phyloP scores from a whole-genome alignment of 2,888 invertebrate species.

The Phaedon cochleariae region DNA sequence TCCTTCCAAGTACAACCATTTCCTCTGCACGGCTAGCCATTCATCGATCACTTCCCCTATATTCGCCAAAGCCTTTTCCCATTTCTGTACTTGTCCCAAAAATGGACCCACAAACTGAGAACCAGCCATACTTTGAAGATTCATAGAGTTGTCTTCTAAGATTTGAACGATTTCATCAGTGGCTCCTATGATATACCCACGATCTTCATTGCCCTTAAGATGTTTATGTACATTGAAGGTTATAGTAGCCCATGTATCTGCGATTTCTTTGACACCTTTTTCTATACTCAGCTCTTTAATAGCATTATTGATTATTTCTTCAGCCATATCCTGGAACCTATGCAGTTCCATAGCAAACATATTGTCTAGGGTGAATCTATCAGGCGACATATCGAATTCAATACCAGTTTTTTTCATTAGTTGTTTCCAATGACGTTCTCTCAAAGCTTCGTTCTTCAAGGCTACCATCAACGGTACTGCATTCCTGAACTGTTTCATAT shows the following conservation, averaged over 20 bases:
- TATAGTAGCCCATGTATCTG: constrained; percentile 76
- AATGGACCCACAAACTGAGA: constrained; percentile 93
- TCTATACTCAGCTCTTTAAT: constrained; percentile 93
- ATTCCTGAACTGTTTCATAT: constrained; percentile 88
- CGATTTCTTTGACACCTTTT: constrained; percentile 83
- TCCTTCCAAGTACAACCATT: constrained; percentile 92
- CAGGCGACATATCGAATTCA: constrained; percentile 87
- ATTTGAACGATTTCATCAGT: constrained; percentile 81
- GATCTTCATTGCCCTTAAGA: constrained; percentile 77
- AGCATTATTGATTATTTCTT: constrained; percentile 86
- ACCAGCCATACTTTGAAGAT: constrained; percentile 89
- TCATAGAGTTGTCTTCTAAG: constrained; percentile 89
- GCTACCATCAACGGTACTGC: constrained; percentile 90
- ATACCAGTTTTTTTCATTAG: constrained; percentile 87
- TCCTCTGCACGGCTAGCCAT: constrained; percentile 86
- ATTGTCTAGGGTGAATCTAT: constrained; percentile 86
- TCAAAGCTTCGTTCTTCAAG: constrained; percentile 88
- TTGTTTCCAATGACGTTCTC: constrained; percentile 90
- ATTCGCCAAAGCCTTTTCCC: constrained; percentile 82
- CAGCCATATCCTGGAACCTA: constrained; percentile 81
- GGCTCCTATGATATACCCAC: constrained; percentile 73
- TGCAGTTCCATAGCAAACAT: constrained; percentile 94
- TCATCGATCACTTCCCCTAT: constrained; percentile 80
- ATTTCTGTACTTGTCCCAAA: constrained; percentile 80
- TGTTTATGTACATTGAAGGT: constrained; percentile 73